Evolutionary conservation across 2,797 vertebrate genomes (phyloP), one percentile per base, ranked within the genome.

Genomic region (Xenops minutus): DNA sequence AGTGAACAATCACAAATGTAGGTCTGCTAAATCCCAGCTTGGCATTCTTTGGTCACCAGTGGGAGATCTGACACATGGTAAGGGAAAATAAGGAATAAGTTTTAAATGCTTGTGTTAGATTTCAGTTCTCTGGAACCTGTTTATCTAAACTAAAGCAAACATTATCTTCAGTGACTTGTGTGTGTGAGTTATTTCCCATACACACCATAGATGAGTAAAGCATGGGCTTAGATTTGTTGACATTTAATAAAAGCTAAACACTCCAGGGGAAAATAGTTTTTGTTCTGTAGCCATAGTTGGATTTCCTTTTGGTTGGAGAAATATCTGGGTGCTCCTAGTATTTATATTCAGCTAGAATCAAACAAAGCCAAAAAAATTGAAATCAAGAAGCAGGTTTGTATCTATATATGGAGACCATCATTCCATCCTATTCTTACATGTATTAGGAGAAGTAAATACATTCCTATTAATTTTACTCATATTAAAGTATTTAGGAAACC

Each of bases 11-110:
- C 91, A 71, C 85, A 96, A 94, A 80, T 3, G 16, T 26, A 71
- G 88, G 48, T 92, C 92, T 92, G 74, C 44, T 88, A 21, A 73
- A 93, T 91, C 84, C 62, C 85, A 30, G 49, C 77, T 94, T 95
- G 93, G 82, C 92, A 85, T 41, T 43, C 77, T 85, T 95, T 97
- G 93, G 92, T 96, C 92, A 95, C 89, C 93, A 92, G 44, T 96
- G 91, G 97, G 97, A 97, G 96, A 97, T 93, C 80, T 91, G 87
- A 97, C 92, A 97, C 96, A 94, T 37, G 79, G 59, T 88, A 92
- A 91, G 94, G 87, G 51, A 97, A 96, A 87, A 94, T 90, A 94
- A 87, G 77, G 34, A n/a, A 24, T 69, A 61, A 52, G 48, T 96
- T 96, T 91, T 56, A 97, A 97, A 95, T 64, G 43, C 51, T 91